These are phyloP conservation scores for Helicoverpa assulta DNA, from an alignment of 2,888 invertebrate species.

Conservation along the genomic window DNA sequence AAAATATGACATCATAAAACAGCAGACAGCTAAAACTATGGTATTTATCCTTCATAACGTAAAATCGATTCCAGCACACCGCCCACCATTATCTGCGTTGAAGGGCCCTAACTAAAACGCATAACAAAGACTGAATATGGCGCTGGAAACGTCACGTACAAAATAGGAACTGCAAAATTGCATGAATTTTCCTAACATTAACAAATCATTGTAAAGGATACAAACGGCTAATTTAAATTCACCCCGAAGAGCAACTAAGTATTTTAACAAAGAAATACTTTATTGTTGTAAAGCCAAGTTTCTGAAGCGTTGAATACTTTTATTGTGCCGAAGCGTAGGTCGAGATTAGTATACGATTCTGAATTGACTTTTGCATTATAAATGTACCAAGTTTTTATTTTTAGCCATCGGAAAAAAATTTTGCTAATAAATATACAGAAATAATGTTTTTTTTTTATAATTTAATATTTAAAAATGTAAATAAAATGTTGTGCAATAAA, in stretches of 20 bases:
- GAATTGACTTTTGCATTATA: background rate
- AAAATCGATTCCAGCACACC: background rate
- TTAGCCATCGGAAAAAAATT: background rate
- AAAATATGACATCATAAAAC: no score
- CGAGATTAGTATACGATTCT: constrained; percentile 28
- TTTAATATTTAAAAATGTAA: no score
- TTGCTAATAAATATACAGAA: background rate
- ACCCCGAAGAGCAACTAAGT: constrained; percentile 32
- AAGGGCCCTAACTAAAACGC: background rate
- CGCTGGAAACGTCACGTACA: constrained; percentile 3
- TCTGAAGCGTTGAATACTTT: constrained; percentile 63
- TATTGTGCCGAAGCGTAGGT: background rate
- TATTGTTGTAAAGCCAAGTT: constrained; percentile 61
- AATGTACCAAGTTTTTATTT: background rate
- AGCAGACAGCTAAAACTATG: no score
- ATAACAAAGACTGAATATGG: constrained; percentile 10
- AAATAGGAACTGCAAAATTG: constrained; percentile 29
- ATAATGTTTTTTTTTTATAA: no score
- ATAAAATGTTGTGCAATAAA: no score
- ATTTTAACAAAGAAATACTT: constrained; percentile 68
- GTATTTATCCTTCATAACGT: no score
- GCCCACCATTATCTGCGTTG: background rate
- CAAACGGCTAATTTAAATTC: constrained; percentile 57
- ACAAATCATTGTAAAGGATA: constrained; percentile 44
- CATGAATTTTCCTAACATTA: constrained; percentile 24